Evolutionary conservation across 2,113 vertebrate genomes (phyloP), one percentile per base, ranked within the genome.

Genomic region (Thunnus thynnus): DNA sequence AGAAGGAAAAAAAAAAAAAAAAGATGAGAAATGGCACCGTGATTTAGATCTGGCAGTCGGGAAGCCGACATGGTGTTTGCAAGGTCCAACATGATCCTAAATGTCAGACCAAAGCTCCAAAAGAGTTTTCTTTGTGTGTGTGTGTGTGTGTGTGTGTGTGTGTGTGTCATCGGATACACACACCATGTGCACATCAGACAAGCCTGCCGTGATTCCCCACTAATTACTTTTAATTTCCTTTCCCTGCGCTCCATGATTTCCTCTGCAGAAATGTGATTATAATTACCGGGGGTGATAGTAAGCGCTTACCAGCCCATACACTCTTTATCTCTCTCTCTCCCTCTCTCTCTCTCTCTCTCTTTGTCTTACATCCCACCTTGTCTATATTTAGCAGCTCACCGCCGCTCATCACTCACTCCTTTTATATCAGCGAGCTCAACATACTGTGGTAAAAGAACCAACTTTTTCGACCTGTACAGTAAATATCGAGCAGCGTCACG

Each of bases 351-450:
- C 36, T 36, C 36, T 36, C 36, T 41, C 58, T 56, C 54, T 54
- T 61, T 66, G 61, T 88, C 70, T 88, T 69, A 66, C 80, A 64
- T 85, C 81, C 89, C 88, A 86, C 90, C 80, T 85, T 1, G 62
- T 90, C 89, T 93, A 88, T 89, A 85, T 93, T 87, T 91, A 89
- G 85, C 81, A 76, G 85, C 78, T 48, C 72, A 83, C 72, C 77
- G 78, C 68, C 64, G 25, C 63, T 84, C 64, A 41, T 87, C 90
- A 77, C 60, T 22, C 57, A 76, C 8, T 72, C 79, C 7, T 72
- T 81, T 83, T 63, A 80, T 68, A 70, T 80, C 65, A 66, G 81
- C 10, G 17, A 14, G 22, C 27, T 47, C 27, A 4, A 30, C 27
- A 22, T 22, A 22, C 22, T 1, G 22, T 22, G 22, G 22, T 36